Evolutionary conservation across 1,140 invertebrate genomes (phyloP).

Genomic region (Drosophila santomea): DNA sequence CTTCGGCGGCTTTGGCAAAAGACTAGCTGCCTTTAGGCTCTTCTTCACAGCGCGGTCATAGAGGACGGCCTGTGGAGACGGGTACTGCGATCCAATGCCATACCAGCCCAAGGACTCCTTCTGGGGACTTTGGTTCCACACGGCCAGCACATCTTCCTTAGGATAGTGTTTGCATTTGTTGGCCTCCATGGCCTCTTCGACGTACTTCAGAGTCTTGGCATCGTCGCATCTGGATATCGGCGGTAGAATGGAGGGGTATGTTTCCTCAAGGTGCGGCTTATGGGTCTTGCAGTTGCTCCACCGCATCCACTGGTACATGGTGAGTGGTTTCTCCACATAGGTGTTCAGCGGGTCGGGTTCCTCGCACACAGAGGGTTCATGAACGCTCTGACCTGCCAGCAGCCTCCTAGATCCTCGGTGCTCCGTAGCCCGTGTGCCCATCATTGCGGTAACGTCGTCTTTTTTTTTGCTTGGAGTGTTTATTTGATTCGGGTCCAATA

Average conservation of each 20-base stretch:
- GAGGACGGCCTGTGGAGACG: background rate
- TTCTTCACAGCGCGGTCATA: conserved; percentile 32
- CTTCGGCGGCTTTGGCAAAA: background rate
- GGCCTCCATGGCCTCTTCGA: conserved; percentile 26
- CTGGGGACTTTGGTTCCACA: conserved; percentile 40
- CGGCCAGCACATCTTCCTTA: conserved; percentile 29
- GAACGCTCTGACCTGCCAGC: background rate
- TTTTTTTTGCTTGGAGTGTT: background rate
- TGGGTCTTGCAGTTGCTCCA: conserved; percentile 43
- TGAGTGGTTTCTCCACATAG: background rate
- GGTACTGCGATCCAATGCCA: conserved; percentile 8
- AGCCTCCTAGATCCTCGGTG: background rate
- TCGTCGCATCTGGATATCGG: conserved; percentile 34
- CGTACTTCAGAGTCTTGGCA: background rate
- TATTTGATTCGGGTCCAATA: conserved; percentile 33
- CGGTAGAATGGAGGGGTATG: conserved; percentile 48
- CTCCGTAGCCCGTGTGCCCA: background rate
- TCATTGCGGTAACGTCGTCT: background rate
- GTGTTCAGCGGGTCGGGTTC: conserved; percentile 13
- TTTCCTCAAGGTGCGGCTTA: conserved; percentile 14
- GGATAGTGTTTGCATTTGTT: conserved; percentile 34
- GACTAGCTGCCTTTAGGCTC: conserved; percentile 29
- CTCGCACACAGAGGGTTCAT: background rate
- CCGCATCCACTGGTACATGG: conserved; percentile 40
- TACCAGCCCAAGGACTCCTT: conserved; percentile 51